Evolutionary conservation across 1,140 invertebrate species (phyloP).

Genomic region (Drosophila lini): DNA sequence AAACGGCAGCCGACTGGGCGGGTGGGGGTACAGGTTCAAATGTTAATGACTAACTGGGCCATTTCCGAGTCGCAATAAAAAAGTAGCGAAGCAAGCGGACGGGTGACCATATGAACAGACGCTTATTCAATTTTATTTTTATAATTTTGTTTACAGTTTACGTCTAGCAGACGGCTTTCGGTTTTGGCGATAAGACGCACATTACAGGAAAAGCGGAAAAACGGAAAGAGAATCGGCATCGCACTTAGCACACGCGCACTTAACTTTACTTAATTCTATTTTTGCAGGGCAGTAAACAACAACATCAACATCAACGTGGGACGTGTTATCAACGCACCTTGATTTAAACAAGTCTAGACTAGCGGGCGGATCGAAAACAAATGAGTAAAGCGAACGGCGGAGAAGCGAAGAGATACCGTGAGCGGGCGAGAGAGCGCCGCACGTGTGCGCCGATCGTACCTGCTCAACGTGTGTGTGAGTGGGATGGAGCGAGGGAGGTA

Average conservation of each 20-base stretch:
- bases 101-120: conserved; percentile 28
- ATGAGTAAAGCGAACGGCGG: conserved; percentile 20
- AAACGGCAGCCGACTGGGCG: conserved; percentile 1
- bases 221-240: conserved; percentile 26
- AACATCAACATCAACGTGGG: conserved; percentile 23
- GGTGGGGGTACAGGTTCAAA: conserved; percentile 50
- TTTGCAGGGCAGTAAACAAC: conserved; percentile 35
- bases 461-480: conserved; percentile 3
- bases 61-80: conserved; percentile 75
- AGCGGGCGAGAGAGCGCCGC: conserved; percentile 40
- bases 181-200: conserved; percentile 49
- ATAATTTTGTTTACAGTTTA: conserved; percentile 74
- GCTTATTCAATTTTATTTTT: conserved; percentile 59
- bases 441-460: conserved; percentile 30
- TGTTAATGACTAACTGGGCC: conserved; percentile 71
- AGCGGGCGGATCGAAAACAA: conserved; percentile 65
- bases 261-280: conserved; percentile 27
- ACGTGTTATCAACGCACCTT: conserved; percentile 73
- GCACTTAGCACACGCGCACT: conserved; percentile 57
- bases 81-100: conserved; percentile 25
- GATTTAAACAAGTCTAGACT: conserved; percentile 72
- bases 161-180: conserved; percentile 49
- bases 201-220: conserved; percentile 43
- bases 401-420: conserved; percentile 8
- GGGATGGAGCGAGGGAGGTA: neutral